Conservation (phyloP, 2,113 vertebrate species). For the Cathartes aura region DNA sequence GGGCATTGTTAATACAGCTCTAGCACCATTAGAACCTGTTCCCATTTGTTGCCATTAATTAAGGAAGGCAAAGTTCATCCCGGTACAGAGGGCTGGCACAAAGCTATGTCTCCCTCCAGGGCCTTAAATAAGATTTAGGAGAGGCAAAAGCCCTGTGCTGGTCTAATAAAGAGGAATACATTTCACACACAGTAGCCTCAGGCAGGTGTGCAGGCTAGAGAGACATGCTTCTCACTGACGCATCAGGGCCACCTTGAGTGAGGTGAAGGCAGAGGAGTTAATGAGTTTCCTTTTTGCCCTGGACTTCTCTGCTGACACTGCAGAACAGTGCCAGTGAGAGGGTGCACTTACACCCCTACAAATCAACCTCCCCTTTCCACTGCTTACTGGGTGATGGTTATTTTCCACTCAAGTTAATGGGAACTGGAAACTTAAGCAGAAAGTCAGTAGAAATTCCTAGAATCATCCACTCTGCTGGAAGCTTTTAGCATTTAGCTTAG, state of each 20-base stretch:
- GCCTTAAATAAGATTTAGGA: background rate
- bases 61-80: background rate
- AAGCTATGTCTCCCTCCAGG: background rate
- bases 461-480: background rate
- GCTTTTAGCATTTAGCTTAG: background rate
- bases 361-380: background rate
- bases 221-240: background rate
- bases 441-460: background rate
- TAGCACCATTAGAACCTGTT: background rate
- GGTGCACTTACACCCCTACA: background rate
- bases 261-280: background rate
- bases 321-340: background rate
- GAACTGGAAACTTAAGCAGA: background rate
- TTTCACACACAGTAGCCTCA: background rate
- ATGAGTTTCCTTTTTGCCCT: background rate
- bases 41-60: background rate
- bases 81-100: background rate
- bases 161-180: background rate
- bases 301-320: background rate
- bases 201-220: background rate
- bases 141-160: background rate
- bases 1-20: background rate
- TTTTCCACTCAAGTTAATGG: background rate
- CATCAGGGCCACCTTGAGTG: background rate
- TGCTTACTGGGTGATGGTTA: background rate